phyloP scores from a whole-genome alignment of 2,113 vertebrate species.

The Odontophorus gujanensis region DNA sequence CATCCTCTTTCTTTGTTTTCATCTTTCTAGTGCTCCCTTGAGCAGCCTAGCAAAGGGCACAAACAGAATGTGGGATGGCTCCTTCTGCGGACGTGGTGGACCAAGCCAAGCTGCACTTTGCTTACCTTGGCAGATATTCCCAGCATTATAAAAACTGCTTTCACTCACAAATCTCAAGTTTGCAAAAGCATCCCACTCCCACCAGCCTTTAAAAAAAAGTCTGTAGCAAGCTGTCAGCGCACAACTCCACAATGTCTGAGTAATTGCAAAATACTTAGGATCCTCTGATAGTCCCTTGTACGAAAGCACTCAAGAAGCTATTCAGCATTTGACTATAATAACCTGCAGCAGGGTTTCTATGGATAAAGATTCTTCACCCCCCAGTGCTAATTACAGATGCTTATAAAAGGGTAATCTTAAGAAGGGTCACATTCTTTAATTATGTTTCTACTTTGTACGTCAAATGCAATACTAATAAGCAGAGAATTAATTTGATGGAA shows the following conservation, averaged over 20 bases:
- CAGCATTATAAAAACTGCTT: neutral
- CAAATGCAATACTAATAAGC: neutral
- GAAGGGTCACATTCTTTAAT: neutral
- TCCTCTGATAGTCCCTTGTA: neutral
- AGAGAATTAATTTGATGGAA: neutral
- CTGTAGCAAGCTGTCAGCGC: neutral
- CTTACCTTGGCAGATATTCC: slow-evolving; percentile 27
- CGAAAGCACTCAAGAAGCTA: neutral
- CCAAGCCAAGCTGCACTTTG: neutral
- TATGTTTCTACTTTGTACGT: neutral
- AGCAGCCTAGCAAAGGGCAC: neutral
- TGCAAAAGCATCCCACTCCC: neutral
- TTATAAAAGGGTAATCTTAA: neutral
- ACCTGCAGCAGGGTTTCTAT: neutral
- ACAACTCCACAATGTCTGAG: neutral
- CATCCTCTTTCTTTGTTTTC: slow-evolving; percentile 25
- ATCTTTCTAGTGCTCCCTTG: neutral
- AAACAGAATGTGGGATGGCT: neutral
- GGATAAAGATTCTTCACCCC: neutral
- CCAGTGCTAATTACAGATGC: neutral
- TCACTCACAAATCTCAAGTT: neutral
- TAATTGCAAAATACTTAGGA: neutral
- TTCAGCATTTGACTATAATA: slow-evolving; percentile 16
- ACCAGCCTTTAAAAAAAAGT: neutral
- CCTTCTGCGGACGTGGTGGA: neutral